A percentile compares a stretch with the other conserved stretches of the same genome.
Conservation (phyloP, 2,797 vertebrate species). For the Phaenicophaeus curvirostris region DNA sequence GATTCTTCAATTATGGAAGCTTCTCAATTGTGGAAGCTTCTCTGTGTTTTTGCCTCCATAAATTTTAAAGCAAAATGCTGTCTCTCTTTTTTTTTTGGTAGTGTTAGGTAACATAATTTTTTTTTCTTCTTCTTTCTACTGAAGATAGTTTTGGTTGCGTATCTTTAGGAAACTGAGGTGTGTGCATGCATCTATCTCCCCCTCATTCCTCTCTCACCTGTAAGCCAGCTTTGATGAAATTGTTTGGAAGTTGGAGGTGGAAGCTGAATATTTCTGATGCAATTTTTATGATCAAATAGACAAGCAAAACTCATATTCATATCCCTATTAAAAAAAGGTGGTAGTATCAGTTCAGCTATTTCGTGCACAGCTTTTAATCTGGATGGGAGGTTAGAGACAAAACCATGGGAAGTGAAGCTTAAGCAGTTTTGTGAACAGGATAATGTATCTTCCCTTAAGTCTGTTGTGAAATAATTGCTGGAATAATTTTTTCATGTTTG, state of each 20-base stretch:
- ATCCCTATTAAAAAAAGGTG: background rate
- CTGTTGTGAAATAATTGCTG: background rate
- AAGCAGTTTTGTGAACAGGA: background rate
- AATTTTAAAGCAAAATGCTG: background rate
- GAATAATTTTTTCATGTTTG: background rate
- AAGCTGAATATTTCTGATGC: background rate
- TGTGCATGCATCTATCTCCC: background rate
- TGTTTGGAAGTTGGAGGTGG: background rate
- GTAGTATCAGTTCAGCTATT: background rate
- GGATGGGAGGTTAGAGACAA: background rate
- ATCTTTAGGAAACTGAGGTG: background rate
- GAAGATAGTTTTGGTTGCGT: background rate
- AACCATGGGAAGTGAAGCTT: background rate
- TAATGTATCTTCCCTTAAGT: constrained; percentile 3
- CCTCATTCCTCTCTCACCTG: background rate
- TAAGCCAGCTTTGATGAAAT: background rate
- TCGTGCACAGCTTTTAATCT: background rate
- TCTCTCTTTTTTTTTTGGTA: background rate
- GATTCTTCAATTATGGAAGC: background rate
- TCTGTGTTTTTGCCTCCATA: background rate
- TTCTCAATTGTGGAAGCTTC: background rate
- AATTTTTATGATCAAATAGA: background rate
- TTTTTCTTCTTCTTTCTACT: background rate
- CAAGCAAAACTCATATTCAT: background rate
- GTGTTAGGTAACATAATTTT: background rate